Conservation (phyloP, 1,140 invertebrate genomes). For the Scaptomyza graminum region DNA sequence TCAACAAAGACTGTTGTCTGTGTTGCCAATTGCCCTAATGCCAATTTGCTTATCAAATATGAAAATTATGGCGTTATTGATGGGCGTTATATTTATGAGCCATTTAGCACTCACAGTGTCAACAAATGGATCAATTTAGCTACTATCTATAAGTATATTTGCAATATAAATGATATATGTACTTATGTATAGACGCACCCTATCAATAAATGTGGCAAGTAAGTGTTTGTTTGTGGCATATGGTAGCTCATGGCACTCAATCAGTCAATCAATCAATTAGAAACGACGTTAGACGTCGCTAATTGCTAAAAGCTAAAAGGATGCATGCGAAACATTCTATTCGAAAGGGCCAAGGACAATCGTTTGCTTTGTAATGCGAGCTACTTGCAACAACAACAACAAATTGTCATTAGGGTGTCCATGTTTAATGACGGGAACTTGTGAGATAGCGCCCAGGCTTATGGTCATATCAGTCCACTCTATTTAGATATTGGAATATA, state of each 20-base stretch:
- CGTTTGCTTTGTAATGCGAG: slow-evolving; percentile 61
- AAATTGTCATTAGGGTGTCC: slow-evolving; percentile 45
- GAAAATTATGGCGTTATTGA: slow-evolving; percentile 49
- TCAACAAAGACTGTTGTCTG: slow-evolving; percentile 1
- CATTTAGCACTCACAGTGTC: slow-evolving; percentile 34
- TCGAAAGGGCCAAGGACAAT: background rate
- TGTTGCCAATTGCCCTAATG: slow-evolving; percentile 3
- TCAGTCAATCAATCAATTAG: slow-evolving; percentile 70
- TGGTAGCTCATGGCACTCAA: background rate
- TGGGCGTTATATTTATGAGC: slow-evolving; percentile 46
- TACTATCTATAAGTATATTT: slow-evolving; percentile 3
- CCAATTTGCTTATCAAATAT: slow-evolving; percentile 67
- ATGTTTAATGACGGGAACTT: background rate
- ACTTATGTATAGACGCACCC: background rate
- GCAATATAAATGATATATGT: background rate
- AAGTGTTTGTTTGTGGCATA: background rate
- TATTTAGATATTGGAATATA: background rate
- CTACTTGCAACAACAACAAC: slow-evolving; percentile 8
- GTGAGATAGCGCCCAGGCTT: slow-evolving; percentile 31
- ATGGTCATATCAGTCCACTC: background rate
- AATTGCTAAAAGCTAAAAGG: slow-evolving; percentile 52
- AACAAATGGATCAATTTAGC: slow-evolving; percentile 11
- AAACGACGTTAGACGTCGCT: slow-evolving; percentile 33
- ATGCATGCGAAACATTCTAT: slow-evolving; percentile 15
- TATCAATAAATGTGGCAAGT: background rate